Evolutionary conservation across 1,140 invertebrate genomes (phyloP).

Genomic region (Ips typographus): DNA sequence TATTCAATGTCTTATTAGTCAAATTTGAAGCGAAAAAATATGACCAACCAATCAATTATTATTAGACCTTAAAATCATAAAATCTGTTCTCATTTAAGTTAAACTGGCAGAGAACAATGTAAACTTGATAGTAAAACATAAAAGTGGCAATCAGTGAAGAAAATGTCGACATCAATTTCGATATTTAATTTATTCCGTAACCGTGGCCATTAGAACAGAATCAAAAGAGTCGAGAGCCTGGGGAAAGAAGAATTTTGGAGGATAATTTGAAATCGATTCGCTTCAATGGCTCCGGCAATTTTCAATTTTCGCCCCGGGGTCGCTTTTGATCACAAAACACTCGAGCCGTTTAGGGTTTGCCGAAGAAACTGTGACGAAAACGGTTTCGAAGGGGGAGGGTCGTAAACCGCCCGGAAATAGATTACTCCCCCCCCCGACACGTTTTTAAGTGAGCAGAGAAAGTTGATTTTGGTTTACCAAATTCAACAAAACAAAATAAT

Average conservation of each 20-base stretch:
- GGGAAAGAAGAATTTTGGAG: slow-evolving; percentile 7
- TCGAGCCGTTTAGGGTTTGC: slow-evolving; percentile 13
- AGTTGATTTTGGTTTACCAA: too few relatives aligned
- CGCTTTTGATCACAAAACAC: slow-evolving; percentile 22
- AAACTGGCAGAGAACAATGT: too few relatives aligned
- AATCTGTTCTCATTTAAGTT: too few relatives aligned
- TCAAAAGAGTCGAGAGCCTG: neutral
- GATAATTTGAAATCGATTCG: slow-evolving; percentile 16
- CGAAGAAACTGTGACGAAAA: slow-evolving; percentile 23
- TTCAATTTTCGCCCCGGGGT: slow-evolving; percentile 22
- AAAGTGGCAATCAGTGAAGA: neutral
- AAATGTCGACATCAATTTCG: neutral
- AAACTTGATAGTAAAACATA: too few relatives aligned
- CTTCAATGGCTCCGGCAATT: slow-evolving; percentile 19
- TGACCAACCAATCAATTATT: too few relatives aligned
- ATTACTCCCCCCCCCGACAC: neutral
- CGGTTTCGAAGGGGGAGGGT: slow-evolving; percentile 3
- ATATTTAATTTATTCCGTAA: slow-evolving; percentile 13
- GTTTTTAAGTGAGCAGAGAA: neutral
- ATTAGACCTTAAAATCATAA: too few relatives aligned
- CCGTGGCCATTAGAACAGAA: slow-evolving; percentile 7
- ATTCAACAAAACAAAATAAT: too few relatives aligned
- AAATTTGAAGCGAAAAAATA: too few relatives aligned
- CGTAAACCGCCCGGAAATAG: slow-evolving; percentile 13
- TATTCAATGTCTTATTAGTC: too few relatives aligned